Evolutionary conservation across 2,797 vertebrate species (phyloP).

Genomic region (Telmatherina bonti): DNA sequence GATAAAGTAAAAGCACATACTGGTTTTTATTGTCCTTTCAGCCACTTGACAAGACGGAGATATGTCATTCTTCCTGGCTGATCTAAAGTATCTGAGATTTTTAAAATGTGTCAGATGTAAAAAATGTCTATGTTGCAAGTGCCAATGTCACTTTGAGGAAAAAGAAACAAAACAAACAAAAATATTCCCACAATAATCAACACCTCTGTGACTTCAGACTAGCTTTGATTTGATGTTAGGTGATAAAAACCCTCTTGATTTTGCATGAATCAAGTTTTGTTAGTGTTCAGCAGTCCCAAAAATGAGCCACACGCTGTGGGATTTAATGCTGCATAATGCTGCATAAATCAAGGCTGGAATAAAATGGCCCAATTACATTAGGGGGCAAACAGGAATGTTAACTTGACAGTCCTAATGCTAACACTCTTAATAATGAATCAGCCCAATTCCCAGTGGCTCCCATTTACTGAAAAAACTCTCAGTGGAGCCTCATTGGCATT

Average conservation of each 20-base stretch:
- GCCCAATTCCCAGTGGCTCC: conserved; percentile 42
- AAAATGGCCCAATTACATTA: conserved; percentile 71
- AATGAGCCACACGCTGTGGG: conserved; percentile 31
- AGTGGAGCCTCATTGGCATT: conserved; percentile 36
- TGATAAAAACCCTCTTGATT: conserved; percentile 15
- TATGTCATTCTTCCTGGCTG: conserved; percentile 7
- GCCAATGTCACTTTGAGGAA: conserved; percentile 1
- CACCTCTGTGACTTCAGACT: background rate
- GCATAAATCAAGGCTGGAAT: conserved; percentile 67
- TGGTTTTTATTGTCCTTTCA: conserved; percentile 13
- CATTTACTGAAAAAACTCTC: conserved; percentile 50
- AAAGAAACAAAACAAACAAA: background rate
- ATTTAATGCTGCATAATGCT: conserved; percentile 58
- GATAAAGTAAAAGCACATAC: conserved; percentile 1
- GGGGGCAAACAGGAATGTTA: conserved; percentile 61
- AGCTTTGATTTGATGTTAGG: conserved; percentile 18
- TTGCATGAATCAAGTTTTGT: conserved; percentile 27
- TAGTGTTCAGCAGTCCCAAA: conserved; percentile 29
- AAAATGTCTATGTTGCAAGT: background rate
- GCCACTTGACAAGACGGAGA: background rate
- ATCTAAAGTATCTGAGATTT: background rate
- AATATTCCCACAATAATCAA: conserved; percentile 6
- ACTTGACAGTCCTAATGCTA: conserved; percentile 70
- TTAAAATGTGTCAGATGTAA: conserved; percentile 2
- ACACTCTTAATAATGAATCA: conserved; percentile 74